A percentile compares a stretch with the other conserved stretches of the same genome.
These are phyloP conservation scores for Mythimna ferrago DNA, from an alignment of 2,888 invertebrate species.

Conservation along the genomic window DNA sequence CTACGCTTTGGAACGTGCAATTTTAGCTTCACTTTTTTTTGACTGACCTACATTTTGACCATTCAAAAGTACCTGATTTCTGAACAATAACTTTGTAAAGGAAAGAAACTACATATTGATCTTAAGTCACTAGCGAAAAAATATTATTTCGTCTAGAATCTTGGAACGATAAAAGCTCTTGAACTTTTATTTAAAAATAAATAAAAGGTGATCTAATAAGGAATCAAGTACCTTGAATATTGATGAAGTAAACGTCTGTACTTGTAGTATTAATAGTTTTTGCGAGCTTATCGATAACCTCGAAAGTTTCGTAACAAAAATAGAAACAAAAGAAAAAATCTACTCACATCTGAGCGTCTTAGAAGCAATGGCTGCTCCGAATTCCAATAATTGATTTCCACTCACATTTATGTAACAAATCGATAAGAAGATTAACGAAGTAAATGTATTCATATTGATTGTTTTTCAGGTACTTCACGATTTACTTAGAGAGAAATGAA, in stretches of 20 bases:
- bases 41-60: no score
- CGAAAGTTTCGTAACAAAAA: background rate
- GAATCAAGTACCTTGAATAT: background rate
- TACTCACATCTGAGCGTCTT: conserved; percentile 14
- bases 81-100: no score
- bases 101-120: background rate
- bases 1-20: no score
- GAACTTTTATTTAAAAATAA: background rate
- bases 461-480: background rate
- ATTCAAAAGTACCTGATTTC: no score
- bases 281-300: background rate
- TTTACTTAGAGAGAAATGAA: background rate
- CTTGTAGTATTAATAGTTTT: background rate
- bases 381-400: background rate
- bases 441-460: conserved; percentile 14
- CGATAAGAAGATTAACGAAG: background rate
- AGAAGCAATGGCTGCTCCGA: no score
- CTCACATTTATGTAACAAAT: conserved; percentile 2
- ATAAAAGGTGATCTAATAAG: background rate
- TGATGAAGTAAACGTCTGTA: background rate
- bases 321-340: background rate
- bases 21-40: no score
- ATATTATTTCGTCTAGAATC: background rate
- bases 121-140: background rate
- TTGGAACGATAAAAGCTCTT: background rate